phyloP scores from a whole-genome alignment of 1,140 invertebrate genomes.

The Drosophila watanabei region DNA sequence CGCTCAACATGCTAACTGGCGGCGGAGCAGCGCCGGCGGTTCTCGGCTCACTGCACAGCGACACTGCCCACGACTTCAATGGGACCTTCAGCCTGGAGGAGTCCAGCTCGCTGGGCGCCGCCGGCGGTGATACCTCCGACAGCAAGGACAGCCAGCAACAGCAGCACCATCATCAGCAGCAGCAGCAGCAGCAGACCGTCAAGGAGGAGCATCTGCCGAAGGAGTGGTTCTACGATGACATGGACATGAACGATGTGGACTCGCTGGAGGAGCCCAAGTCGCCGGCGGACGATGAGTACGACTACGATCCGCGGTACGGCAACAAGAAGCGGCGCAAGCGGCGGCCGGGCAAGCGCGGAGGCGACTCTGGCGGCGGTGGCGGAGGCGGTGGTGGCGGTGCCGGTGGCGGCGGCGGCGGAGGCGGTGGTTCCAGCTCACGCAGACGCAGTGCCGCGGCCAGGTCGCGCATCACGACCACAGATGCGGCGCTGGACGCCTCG shows the following conservation, averaged over 20 bases:
- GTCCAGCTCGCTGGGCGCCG: conserved; percentile 79
- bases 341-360: conserved; percentile 67
- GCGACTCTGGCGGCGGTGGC: conserved; percentile 38
- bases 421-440: conserved; percentile 43
- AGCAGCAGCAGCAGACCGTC: conserved; percentile 46
- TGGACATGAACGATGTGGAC: conserved; percentile 96
- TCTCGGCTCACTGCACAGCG: conserved; percentile 53
- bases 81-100: conserved; percentile 80
- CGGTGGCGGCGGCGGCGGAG: conserved; percentile 10
- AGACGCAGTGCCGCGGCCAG: conserved; percentile 63
- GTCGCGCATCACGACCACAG: conserved; percentile 64
- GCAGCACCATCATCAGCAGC: conserved; percentile 62
- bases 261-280: conserved; percentile 96
- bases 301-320: conserved; percentile 91
- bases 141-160: conserved; percentile 84
- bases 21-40: conserved; percentile 67
- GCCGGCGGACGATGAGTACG: conserved; percentile 97
- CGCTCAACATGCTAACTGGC: conserved; percentile 65
- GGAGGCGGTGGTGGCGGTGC: conserved; percentile 25
- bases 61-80: conserved; percentile 80
- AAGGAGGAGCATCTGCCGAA: conserved; percentile 86
- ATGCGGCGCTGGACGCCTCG: conserved; percentile 72
- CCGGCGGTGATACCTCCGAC: conserved; percentile 83
- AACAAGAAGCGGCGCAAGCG: conserved; percentile 83
- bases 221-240: conserved; percentile 95